phyloP scores from a whole-genome alignment of 2,113 vertebrate genomes.

The Ariopsis seemanni region DNA sequence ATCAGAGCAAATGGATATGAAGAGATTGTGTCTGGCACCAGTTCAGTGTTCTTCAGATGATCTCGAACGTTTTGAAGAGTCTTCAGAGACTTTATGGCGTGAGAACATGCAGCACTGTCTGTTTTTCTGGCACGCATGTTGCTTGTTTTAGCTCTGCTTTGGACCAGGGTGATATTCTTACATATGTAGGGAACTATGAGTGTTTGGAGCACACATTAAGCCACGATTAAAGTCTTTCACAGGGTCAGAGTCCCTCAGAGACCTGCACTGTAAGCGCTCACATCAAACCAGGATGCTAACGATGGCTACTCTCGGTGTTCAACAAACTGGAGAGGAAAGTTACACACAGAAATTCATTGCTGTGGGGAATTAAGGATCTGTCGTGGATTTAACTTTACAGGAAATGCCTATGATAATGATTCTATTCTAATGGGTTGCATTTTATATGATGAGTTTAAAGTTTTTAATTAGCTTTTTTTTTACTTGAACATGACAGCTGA shows the following conservation, averaged over 20 bases:
- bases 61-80: conserved; percentile 44
- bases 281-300: neutral
- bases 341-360: neutral
- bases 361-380: neutral
- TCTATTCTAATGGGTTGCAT: neutral
- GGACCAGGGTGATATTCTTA: neutral
- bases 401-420: neutral
- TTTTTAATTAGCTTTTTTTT: neutral
- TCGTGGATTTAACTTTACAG: neutral
- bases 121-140: conserved; percentile 59
- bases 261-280: conserved; percentile 28
- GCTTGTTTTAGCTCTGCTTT: conserved; percentile 48
- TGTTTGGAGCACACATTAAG: conserved; percentile 39
- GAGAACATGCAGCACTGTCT: conserved; percentile 61
- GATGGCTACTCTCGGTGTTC: neutral
- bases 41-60: neutral
- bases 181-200: neutral
- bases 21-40: neutral
- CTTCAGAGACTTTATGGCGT: conserved; percentile 62
- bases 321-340: neutral
- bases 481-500: neutral
- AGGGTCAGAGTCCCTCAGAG: conserved; percentile 12
- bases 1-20: neutral
- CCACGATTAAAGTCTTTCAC: conserved; percentile 47
- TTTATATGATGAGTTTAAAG: no score